Percentiles rank a stretch among this genome's conserved stretches.
Evolutionary conservation across 2,888 invertebrate species (phyloP).

Genomic region (Lobophora halterata): DNA sequence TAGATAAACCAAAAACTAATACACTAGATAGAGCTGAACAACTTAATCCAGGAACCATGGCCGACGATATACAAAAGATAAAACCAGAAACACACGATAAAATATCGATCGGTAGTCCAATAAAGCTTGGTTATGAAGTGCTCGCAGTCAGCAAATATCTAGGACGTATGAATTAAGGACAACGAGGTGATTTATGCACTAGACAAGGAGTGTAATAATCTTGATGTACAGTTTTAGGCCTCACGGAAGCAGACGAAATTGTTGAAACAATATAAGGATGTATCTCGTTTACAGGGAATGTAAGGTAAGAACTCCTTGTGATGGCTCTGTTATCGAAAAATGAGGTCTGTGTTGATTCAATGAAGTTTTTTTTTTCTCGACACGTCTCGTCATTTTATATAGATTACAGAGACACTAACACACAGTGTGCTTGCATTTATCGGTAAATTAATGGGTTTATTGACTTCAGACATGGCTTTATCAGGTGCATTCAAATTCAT

Average conservation of each 20-base stretch:
- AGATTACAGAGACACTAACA: background rate
- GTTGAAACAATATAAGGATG: background rate
- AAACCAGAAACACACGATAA: constrained; percentile 39
- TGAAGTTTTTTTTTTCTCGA: too few species aligned
- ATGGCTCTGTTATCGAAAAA: too few species aligned
- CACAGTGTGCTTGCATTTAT: too few species aligned
- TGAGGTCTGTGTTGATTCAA: too few species aligned
- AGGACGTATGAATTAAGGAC: constrained; percentile 54
- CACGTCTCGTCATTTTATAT: background rate
- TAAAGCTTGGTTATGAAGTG: constrained; percentile 48
- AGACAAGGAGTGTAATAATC: constrained; percentile 16
- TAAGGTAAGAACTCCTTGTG: too few species aligned
- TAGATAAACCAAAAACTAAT: constrained; percentile 10
- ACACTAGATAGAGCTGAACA: constrained; percentile 25
- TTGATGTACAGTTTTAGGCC: constrained; percentile 4
- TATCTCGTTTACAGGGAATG: too few species aligned
- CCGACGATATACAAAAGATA: constrained; percentile 36
- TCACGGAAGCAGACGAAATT: constrained; percentile 10
- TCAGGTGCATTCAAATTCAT: too few species aligned
- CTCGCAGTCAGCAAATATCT: constrained; percentile 37
- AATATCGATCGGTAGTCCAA: constrained; percentile 53
- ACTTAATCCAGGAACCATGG: constrained; percentile 40
- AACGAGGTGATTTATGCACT: constrained; percentile 31
- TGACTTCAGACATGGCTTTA: too few species aligned
- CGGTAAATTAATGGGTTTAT: too few species aligned